These are phyloP conservation scores for Danio kyathit DNA, from an alignment of 2,797 vertebrate genomes.

Conservation along the genomic window DNA sequence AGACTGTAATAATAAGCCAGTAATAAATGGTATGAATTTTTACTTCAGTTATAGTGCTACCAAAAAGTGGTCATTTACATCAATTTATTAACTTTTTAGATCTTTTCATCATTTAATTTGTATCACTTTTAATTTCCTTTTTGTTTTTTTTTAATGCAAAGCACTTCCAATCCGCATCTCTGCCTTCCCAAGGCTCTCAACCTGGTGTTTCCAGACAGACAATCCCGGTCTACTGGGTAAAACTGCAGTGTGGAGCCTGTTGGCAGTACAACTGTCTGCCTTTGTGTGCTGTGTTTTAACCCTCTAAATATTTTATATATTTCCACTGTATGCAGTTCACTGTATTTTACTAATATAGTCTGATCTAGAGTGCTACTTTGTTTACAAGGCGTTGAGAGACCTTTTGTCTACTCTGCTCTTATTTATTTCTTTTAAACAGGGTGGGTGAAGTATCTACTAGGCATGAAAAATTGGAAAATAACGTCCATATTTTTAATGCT, in stretches of 20 bases:
- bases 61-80: too few species aligned
- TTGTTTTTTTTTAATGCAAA: constrained; percentile 70
- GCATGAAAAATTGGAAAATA: too few species aligned
- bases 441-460: too few species aligned
- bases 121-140: constrained; percentile 53
- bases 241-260: constrained; percentile 53
- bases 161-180: constrained; percentile 75
- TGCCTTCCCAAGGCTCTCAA: constrained; percentile 78
- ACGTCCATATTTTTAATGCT: too few species aligned
- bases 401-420: background rate
- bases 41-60: too few species aligned
- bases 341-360: background rate
- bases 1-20: too few species aligned
- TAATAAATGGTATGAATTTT: too few species aligned
- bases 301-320: constrained; percentile 22
- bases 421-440: background rate
- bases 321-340: background rate
- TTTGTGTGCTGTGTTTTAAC: constrained; percentile 58
- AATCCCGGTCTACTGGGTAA: constrained; percentile 80
- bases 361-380: constrained; percentile 3
- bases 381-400: background rate
- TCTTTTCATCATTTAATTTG: constrained; percentile 56
- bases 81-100: background rate
- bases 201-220: constrained; percentile 73
- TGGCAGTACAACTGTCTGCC: constrained; percentile 25